Conservation (phyloP, 1,140 invertebrate species). For the Harlomillsia oculata region DNA sequence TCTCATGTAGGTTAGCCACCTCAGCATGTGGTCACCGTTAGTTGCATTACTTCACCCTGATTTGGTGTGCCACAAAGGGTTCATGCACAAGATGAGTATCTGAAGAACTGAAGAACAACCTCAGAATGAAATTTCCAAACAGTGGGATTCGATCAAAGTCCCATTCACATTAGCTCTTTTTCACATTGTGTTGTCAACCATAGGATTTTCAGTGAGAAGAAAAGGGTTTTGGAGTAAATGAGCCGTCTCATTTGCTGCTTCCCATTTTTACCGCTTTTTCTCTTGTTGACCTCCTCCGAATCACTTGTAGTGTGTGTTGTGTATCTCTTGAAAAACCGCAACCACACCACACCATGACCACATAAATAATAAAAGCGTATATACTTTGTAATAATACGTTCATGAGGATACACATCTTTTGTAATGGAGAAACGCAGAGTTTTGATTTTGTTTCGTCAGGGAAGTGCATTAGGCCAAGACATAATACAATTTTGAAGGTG, state of each 20-base stretch:
- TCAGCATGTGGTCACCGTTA: conserved; percentile 19
- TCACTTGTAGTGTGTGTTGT: too few species aligned
- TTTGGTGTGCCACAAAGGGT: conserved; percentile 5
- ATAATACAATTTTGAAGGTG: too few species aligned
- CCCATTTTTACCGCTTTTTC: neutral
- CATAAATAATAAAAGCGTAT: neutral
- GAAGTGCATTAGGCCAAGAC: too few species aligned
- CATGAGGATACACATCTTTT: too few species aligned
- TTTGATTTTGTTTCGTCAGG: too few species aligned
- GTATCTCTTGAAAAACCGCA: too few species aligned
- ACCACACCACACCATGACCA: neutral
- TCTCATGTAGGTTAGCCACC: conserved; percentile 1
- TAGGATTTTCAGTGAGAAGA: conserved; percentile 14
- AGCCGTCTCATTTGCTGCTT: conserved; percentile 11
- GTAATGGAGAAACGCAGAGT: too few species aligned
- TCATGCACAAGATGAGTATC: neutral
- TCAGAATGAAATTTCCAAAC: neutral
- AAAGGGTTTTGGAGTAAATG: conserved; percentile 16
- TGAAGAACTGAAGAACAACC: conserved; percentile 10
- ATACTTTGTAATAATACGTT: too few species aligned
- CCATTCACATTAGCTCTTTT: too few species aligned
- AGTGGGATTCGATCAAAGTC: neutral
- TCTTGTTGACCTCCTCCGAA: neutral
- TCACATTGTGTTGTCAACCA: conserved; percentile 24
- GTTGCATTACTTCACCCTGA: conserved; percentile 6